phyloP scores from a whole-genome alignment of 1,140 invertebrate species.

The Heliconius eleuchia region DNA sequence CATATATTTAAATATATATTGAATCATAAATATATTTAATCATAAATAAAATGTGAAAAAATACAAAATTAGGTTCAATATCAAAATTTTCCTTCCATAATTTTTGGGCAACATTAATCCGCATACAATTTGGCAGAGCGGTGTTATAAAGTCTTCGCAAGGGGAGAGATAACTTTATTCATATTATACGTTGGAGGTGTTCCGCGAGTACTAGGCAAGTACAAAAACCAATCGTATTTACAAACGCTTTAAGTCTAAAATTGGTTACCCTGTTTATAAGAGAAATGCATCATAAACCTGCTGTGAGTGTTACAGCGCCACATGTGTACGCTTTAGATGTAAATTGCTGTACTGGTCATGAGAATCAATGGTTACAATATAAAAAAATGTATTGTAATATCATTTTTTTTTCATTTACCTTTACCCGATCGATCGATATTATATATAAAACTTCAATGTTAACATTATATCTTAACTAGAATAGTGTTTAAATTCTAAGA shows the following conservation, averaged over 20 bases:
- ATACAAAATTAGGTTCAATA: background rate
- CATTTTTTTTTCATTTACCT: too few relatives aligned
- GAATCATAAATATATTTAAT: too few relatives aligned
- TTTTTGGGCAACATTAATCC: constrained; percentile 21
- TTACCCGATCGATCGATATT: too few relatives aligned
- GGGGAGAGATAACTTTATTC: constrained; percentile 36
- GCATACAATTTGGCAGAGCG: constrained; percentile 19
- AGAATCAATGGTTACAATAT: constrained; percentile 25
- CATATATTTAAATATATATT: too few relatives aligned
- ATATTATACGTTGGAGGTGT: constrained; percentile 30
- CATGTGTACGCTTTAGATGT: constrained; percentile 36
- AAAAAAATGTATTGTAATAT: background rate
- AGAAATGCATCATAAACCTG: constrained; percentile 33
- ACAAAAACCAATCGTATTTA: constrained; percentile 26
- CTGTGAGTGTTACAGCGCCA: constrained; percentile 16
- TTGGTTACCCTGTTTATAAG: constrained; percentile 13
- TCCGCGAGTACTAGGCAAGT: constrained; percentile 9
- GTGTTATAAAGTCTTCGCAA: constrained; percentile 32
- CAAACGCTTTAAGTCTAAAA: background rate
- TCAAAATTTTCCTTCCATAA: background rate
- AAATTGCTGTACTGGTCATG: constrained; percentile 32
- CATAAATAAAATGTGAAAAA: background rate
- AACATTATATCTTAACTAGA: too few relatives aligned
- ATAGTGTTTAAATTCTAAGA: too few relatives aligned
- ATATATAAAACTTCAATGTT: too few relatives aligned